Percentiles rank a stretch among this genome's conserved stretches.
phyloP scores from a whole-genome alignment of 2,888 invertebrate species.

The Volucella inflata region DNA sequence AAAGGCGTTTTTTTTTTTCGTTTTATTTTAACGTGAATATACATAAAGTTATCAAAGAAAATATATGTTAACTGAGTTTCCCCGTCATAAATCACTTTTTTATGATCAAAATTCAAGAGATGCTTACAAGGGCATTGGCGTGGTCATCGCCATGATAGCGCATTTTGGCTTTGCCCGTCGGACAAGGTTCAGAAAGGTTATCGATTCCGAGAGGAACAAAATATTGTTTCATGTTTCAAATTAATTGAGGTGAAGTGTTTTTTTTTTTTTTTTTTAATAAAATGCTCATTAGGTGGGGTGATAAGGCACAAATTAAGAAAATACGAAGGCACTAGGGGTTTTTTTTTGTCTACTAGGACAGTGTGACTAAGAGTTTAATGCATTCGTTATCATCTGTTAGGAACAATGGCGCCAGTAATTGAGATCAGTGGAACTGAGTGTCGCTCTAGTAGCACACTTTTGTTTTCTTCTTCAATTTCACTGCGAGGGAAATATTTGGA shows the following conservation, averaged over 20 bases:
- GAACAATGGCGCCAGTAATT: too few relatives aligned
- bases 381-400: too few relatives aligned
- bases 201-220: constrained; percentile 12
- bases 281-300: constrained; percentile 24
- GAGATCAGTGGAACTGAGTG: too few relatives aligned
- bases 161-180: constrained; percentile 5
- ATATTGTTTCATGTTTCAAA: constrained; percentile 28
- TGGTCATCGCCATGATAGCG: not conserved
- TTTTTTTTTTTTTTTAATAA: not conserved
- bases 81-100: constrained; percentile 23
- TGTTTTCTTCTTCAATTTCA: too few relatives aligned
- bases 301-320: constrained; percentile 24
- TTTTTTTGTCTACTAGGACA: too few relatives aligned
- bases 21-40: not conserved
- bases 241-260: constrained; percentile 43
- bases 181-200: constrained; percentile 10
- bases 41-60: not conserved
- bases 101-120: constrained; percentile 18
- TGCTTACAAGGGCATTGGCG: constrained; percentile 8
- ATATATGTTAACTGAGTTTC: constrained; percentile 9
- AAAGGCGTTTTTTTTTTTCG: too few relatives aligned
- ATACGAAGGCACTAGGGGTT: too few relatives aligned
- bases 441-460: too few relatives aligned
- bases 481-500: too few relatives aligned
- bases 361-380: too few relatives aligned